phyloP scores from a whole-genome alignment of 2,797 vertebrate species.

The Alosa sapidissima region DNA sequence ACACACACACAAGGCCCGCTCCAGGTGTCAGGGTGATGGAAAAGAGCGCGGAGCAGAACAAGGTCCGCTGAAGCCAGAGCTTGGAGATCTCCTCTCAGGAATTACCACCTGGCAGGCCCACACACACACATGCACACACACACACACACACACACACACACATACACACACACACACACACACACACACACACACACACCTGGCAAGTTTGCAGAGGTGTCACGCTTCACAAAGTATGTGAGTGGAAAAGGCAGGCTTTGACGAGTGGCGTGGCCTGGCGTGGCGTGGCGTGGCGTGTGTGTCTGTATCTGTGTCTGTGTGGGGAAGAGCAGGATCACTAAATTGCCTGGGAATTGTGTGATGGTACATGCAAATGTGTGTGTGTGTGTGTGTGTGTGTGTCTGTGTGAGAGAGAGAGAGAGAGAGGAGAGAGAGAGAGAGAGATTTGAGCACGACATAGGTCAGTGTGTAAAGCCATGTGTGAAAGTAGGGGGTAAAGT shows the following conservation, averaged over 20 bases:
- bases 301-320: conserved; percentile 47
- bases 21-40: neutral
- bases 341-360: conserved; percentile 35
- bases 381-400: neutral
- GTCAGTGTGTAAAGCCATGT: neutral
- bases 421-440: too few species aligned
- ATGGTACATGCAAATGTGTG: neutral
- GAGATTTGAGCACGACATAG: neutral
- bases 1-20: neutral
- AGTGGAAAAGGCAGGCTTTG: conserved; percentile 12
- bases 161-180: neutral
- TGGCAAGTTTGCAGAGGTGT: conserved; percentile 41
- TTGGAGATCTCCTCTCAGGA: neutral
- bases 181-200: neutral
- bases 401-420: neutral
- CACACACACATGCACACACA: conserved; percentile 13
- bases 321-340: conserved; percentile 45
- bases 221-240: conserved; percentile 63
- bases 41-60: neutral
- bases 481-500: too few species aligned
- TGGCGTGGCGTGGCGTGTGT: too few species aligned
- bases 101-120: neutral
- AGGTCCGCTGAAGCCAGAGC: neutral
- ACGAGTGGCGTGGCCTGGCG: neutral
- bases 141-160: neutral